A percentile compares a stretch with the other conserved stretches of the same genome.
Evolutionary conservation across 2,113 vertebrate genomes (phyloP).

Genomic region (Cynoglossus semilaevis): DNA sequence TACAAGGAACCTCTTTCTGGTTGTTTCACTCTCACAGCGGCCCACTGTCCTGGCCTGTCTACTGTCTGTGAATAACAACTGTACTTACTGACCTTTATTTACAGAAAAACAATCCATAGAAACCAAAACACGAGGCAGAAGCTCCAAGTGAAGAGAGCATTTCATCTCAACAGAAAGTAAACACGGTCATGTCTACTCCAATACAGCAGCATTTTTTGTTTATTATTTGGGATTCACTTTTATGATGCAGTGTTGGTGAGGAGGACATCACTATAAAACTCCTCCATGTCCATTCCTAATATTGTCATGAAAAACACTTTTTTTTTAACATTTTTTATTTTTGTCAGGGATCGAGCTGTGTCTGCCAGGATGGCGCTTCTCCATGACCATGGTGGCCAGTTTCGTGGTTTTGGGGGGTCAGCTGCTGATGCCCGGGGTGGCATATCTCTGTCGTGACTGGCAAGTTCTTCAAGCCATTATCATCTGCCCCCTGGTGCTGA

Average conservation of each 20-base stretch:
- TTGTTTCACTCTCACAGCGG: constrained; percentile 38
- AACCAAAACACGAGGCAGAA: too few relatives aligned
- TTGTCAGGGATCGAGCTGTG: constrained; percentile 91
- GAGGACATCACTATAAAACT: too few relatives aligned
- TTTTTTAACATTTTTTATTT: too few relatives aligned
- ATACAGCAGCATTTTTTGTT: too few relatives aligned
- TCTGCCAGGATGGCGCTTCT: constrained; percentile 88
- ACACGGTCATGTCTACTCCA: too few relatives aligned
- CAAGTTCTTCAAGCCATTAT: constrained; percentile 91
- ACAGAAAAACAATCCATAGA: not conserved
- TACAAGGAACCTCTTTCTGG: constrained; percentile 66
- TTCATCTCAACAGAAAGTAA: too few relatives aligned
- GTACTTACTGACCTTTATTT: constrained; percentile 10
- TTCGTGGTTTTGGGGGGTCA: constrained; percentile 90
- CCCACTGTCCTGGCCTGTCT: constrained; percentile 37
- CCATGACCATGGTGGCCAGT: constrained; percentile 94
- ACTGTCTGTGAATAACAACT: constrained; percentile 43
- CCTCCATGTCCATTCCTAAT: too few relatives aligned
- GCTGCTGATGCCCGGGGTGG: constrained; percentile 91
- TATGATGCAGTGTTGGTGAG: too few relatives aligned
- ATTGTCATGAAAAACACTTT: too few relatives aligned
- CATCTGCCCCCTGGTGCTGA: constrained; percentile 92
- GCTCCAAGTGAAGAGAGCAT: too few relatives aligned
- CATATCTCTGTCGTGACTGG: constrained; percentile 90
- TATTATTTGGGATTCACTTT: too few relatives aligned